Evolutionary conservation across 2,113 vertebrate species (phyloP), one percentile per base, ranked within the genome.

Genomic region (Sander lucioperca): DNA sequence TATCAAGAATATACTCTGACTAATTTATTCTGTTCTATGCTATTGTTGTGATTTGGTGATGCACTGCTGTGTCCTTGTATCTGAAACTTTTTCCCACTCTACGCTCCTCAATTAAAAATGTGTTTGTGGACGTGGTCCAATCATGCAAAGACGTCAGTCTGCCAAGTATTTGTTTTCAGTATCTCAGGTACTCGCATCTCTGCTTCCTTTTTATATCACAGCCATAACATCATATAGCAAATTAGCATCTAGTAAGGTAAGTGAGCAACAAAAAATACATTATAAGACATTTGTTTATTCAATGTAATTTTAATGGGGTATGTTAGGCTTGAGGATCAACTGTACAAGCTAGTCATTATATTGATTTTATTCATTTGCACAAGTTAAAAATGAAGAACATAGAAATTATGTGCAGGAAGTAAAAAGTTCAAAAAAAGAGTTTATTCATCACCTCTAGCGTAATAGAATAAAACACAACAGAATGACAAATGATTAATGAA

Each of bases 121-220:
- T 48, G 21, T 53, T 51, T 57, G 59, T 59, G 16, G 18, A 56
- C 30, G 25, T 81, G 79, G 15, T 61, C 9, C 13, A 54, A 56
- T 63, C 39, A 69, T 62, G 19, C 30, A 66, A 64, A 50, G 2
- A 77, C 82, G 56, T 79, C 74, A 84, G 54, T 43, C 39, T 11
- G 39, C 39, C 39, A 87, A 67, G 62, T 79, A 59, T 74, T 72
- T 78, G 15, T 80, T 86, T 77, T 82, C 71, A 74, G 18, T 62
- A 36, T 53, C 43, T 21, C 33, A 65, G n/a, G 69, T 36, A 25
- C 2, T 1, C 43, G 2, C 57, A 63, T 56, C 15, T 23, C 69
- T 51, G 57, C 74, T 86, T 86, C 78, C 67, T 82, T 83, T 89
- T 79, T 48, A 71, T 51, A 54, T 68, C 36, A 64, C 50, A 69